These are phyloP conservation scores for Lithodes maja DNA, from an alignment of 2,888 invertebrate genomes.

Conservation along the genomic window DNA sequence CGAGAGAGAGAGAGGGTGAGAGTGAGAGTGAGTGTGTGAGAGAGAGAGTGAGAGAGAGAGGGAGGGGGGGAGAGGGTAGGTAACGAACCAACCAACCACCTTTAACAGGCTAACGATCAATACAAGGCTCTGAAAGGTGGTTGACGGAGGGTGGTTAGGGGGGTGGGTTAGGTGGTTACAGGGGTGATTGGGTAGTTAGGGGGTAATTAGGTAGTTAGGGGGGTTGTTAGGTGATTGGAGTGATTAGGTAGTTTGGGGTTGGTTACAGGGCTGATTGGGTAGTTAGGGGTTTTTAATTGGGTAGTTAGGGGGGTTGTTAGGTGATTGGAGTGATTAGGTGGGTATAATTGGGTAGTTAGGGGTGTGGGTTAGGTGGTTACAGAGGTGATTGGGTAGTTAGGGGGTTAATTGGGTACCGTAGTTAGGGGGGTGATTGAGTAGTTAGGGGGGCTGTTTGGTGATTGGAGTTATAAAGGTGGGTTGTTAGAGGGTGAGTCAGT, in stretches of 20 bases:
- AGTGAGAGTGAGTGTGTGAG: neutral
- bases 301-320: neutral
- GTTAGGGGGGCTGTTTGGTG: neutral
- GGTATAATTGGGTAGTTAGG: neutral
- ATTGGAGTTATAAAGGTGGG: no score
- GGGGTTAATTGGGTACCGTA: neutral
- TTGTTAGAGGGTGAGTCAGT: neutral
- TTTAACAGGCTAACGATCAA: constrained; percentile 41
- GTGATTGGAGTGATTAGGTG: neutral
- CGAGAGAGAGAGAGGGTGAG: neutral
- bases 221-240: neutral
- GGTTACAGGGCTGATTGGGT: neutral
- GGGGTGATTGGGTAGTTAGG: neutral
- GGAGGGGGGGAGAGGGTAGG: neutral
- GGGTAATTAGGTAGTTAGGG: neutral
- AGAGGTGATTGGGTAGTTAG: neutral
- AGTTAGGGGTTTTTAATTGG: neutral
- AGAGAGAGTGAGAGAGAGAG: neutral
- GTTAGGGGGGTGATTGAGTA: neutral
- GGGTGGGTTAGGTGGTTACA: neutral
- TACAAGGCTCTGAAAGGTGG: constrained; percentile 16
- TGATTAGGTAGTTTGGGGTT: neutral
- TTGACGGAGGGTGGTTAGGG: neutral
- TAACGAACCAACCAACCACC: constrained; percentile 36
- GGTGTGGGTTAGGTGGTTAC: neutral